Base-by-base conservation (phyloP, 2,113 vertebrate species). In the Oreochromis niloticus region DNA sequence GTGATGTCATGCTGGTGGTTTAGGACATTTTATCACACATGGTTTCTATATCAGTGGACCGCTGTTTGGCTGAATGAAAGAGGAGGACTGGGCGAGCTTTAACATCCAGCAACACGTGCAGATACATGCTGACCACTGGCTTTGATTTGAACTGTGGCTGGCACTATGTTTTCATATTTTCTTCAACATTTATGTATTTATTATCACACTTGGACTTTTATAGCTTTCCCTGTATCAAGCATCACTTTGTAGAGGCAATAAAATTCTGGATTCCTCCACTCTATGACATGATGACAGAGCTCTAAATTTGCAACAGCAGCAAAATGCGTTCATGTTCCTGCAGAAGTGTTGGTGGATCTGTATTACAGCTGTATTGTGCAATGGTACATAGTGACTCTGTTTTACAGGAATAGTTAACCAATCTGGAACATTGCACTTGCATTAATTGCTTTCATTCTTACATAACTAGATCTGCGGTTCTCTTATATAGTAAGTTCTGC, bases 11-110 rank as follows among this genome's bases (percentile, higher is more conserved):
- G 46, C 54, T 88, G 71, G 81, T 83, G 85, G 75, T 89, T 81
- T 85, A 57, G 84, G 88, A 92, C n/a, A 71, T 88, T 81, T 90
- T 63, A 88, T 94, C 93, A 85, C 89, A 93, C 91, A 92, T 93
- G 92, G 91, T 90, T 92, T 93, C 61, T 57, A 55, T 93, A 90
- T 93, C 92, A 83, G 89, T 66, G 57, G 66, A 27, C 82, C 1
- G 81, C 85, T 88, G 83, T 88, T 92, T 83, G 84, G 83, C 52
- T 71, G 36, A 48, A 79, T 75, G 63, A 82, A 57, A 79, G 71
- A 83, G n/a, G 78, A 32, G 34, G 48, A 78, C 73, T 80, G 83
- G 83, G 86, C 81, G 1, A 59, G 84, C 11, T 85, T 63, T 56
- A 39, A n/a, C 59, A 73, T 87, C n/a, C 80, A 50, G 52, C 66